These are phyloP conservation scores for Antidorcas marsupialis DNA, from an alignment of 2,113 vertebrate species.

Conservation along the genomic window DNA sequence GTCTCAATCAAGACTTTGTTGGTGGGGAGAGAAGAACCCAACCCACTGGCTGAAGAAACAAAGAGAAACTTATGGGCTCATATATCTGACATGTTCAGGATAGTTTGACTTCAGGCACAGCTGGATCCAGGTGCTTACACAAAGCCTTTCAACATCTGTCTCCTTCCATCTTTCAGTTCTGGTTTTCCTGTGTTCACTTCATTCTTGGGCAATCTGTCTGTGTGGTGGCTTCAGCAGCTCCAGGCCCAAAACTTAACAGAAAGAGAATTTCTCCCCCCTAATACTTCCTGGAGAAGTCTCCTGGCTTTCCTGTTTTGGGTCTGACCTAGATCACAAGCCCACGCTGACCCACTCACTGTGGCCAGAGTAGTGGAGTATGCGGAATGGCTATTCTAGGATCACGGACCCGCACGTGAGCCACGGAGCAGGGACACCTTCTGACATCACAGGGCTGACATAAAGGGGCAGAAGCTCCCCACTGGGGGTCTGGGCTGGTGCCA, in stretches of 20 bases:
- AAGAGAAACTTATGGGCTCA: not conserved
- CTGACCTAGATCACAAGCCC: not conserved
- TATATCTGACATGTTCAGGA: not conserved
- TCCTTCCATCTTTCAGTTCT: not conserved
- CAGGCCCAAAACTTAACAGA: not conserved
- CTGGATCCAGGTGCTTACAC: not conserved
- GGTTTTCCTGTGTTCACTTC: not conserved
- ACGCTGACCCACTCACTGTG: not conserved
- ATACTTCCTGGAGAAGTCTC: not conserved
- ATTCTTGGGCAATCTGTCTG: not conserved
- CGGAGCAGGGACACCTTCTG: not conserved
- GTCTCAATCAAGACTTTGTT: not conserved
- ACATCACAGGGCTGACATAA: not conserved
- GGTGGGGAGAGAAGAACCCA: not conserved
- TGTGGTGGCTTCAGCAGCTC: not conserved
- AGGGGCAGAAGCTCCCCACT: not conserved
- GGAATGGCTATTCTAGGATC: not conserved
- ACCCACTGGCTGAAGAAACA: not conserved
- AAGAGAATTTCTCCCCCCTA: not conserved
- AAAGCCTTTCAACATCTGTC: not conserved
- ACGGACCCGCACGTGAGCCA: not conserved
- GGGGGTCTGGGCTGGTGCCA: not conserved
- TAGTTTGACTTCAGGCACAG: not conserved
- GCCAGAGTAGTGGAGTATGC: not conserved
- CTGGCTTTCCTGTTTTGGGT: not conserved